Conservation (phyloP, 2,113 vertebrate genomes). For the Bothrops jararaca region DNA sequence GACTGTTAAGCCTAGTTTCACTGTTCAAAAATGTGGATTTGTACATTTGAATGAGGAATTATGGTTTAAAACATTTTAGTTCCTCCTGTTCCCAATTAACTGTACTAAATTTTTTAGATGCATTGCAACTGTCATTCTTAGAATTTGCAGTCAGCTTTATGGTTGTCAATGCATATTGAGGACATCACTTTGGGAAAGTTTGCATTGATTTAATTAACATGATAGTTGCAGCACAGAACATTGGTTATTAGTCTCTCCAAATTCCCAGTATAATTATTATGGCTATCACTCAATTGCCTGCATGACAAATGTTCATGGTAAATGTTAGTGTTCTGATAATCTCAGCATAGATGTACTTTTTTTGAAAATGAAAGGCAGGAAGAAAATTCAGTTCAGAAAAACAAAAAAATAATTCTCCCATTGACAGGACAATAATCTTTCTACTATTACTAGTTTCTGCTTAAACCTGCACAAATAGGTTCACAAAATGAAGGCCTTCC, state of each 20-base stretch:
- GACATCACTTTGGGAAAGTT: neutral
- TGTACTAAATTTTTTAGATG: neutral
- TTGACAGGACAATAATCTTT: neutral
- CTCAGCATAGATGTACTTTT: neutral
- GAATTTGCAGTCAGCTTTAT: neutral
- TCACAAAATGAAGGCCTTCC: neutral
- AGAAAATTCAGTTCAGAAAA: neutral
- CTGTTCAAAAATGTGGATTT: neutral
- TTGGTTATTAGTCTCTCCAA: neutral
- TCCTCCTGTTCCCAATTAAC: neutral
- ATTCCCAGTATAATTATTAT: neutral
- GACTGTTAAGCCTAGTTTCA: neutral
- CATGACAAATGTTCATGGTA: neutral
- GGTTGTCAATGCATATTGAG: neutral
- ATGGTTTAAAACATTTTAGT: neutral
- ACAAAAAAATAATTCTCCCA: neutral
- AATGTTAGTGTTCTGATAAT: neutral
- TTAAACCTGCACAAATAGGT: neutral
- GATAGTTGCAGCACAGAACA: neutral
- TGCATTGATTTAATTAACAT: neutral
- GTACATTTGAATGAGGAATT: neutral
- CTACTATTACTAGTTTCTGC: neutral
- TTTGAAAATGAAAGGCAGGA: neutral
- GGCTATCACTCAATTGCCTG: neutral
- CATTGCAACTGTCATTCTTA: neutral